phyloP scores from a whole-genome alignment of 1,140 invertebrate genomes.

The Philaenus spumarius region DNA sequence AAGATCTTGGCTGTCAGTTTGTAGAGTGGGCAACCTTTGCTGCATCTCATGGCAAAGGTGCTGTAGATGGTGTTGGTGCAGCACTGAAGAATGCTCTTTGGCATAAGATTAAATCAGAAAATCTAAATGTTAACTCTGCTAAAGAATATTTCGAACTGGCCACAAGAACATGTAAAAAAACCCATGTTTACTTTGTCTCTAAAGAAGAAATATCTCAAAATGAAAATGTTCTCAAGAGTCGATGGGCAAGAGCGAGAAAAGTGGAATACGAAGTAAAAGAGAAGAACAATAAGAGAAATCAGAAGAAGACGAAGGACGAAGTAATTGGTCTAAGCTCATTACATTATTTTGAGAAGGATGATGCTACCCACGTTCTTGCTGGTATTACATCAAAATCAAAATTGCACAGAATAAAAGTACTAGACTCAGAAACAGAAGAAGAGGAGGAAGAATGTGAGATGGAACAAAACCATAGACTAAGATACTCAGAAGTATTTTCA shows the following conservation, averaged over 20 bases:
- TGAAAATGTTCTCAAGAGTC: not conserved
- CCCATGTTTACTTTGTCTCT: not conserved
- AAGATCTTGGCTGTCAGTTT: no score
- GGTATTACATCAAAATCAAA: no score
- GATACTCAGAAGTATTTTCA: no score
- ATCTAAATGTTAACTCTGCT: not conserved
- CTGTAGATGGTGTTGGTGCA: no score
- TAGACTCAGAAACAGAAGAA: no score
- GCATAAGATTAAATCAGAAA: not conserved
- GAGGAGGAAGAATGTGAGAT: no score
- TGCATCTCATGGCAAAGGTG: not conserved
- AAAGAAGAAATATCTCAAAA: not conserved
- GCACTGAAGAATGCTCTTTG: not conserved
- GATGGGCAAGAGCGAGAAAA: not conserved
- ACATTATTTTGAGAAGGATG: constrained; percentile 9
- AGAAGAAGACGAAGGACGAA: not conserved
- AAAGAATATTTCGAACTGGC: not conserved
- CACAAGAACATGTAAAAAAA: not conserved
- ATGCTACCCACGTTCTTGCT: no score
- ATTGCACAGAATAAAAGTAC: no score
- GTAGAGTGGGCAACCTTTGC: no score
- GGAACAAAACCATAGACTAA: no score
- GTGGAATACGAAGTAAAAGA: not conserved
- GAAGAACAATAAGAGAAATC: not conserved
- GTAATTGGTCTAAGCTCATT: constrained; percentile 1